Percentiles rank a stretch among this genome's conserved stretches.
These are phyloP conservation scores for Probosciger aterrimus DNA, from an alignment of 2,113 vertebrate genomes.

Conservation along the genomic window DNA sequence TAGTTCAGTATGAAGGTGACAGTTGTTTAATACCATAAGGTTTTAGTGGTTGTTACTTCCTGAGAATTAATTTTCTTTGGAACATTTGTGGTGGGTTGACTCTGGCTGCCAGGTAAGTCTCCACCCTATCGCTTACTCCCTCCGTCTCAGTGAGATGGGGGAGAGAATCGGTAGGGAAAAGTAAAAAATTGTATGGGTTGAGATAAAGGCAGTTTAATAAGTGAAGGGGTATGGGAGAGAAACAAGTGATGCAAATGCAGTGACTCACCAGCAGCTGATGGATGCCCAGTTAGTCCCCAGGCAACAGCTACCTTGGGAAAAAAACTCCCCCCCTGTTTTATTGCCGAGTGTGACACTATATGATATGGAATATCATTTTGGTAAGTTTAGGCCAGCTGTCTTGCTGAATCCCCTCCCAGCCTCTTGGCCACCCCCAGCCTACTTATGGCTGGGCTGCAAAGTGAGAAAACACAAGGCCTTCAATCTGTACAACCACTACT, in stretches of 20 bases:
- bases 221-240: neutral
- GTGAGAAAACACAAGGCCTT: neutral
- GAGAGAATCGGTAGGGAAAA: neutral
- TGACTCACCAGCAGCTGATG: neutral
- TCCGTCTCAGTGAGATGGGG: neutral
- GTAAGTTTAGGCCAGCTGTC: neutral
- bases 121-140: accelerated
- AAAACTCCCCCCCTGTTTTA: neutral
- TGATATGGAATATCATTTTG: neutral
- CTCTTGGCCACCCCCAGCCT: neutral
- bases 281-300: neutral
- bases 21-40: neutral
- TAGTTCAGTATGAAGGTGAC: neutral
- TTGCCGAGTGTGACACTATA: accelerated
- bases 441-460: neutral
- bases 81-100: neutral
- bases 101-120: neutral
- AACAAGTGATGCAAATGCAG: neutral
- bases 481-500: neutral
- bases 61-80: neutral
- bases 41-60: neutral
- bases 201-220: neutral
- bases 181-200: neutral
- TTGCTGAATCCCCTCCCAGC: neutral
- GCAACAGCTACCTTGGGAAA: neutral